Conservation (phyloP, 2,888 invertebrate genomes). For the Eilema caniola region DNA sequence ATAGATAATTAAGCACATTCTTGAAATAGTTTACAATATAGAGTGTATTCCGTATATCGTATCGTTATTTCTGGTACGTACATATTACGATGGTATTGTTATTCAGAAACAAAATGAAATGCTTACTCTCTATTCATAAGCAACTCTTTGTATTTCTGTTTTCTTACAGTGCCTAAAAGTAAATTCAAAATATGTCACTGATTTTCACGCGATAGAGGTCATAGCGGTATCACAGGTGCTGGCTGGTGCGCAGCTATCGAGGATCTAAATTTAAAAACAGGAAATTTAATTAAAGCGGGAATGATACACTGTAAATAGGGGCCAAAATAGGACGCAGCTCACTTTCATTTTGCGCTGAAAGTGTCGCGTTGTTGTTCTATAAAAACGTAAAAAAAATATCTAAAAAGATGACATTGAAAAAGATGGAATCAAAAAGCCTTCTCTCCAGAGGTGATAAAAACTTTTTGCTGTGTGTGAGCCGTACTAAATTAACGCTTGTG, state of each 20-base stretch:
- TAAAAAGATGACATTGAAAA: conserved; percentile 69
- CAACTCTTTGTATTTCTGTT: conserved; percentile 33
- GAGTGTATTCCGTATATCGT: neutral
- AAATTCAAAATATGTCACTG: conserved; percentile 24
- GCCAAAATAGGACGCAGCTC: conserved; percentile 80
- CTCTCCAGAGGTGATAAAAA: conserved; percentile 64
- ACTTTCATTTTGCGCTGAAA: conserved; percentile 74
- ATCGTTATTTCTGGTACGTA: neutral
- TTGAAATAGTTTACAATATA: conserved; percentile 22
- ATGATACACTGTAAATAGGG: conserved; percentile 81
- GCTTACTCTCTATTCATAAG: conserved; percentile 41
- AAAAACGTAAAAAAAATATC: conserved; percentile 36
- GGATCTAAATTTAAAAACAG: conserved; percentile 81
- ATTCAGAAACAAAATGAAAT: conserved; percentile 10
- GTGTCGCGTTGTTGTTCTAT: conserved; percentile 46
- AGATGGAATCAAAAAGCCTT: conserved; percentile 66
- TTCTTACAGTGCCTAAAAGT: conserved; percentile 28
- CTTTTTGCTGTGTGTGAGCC: conserved; percentile 51
- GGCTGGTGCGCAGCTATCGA: conserved; percentile 50
- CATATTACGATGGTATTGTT: neutral
- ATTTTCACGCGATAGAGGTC: conserved; percentile 40
- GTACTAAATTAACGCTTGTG: conserved; percentile 47
- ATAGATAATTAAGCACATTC: conserved; percentile 25
- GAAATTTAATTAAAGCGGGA: conserved; percentile 83
- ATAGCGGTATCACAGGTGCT: conserved; percentile 39